These are phyloP conservation scores for Drosophila serrata DNA, from an alignment of 1,140 invertebrate species.

Conservation along the genomic window DNA sequence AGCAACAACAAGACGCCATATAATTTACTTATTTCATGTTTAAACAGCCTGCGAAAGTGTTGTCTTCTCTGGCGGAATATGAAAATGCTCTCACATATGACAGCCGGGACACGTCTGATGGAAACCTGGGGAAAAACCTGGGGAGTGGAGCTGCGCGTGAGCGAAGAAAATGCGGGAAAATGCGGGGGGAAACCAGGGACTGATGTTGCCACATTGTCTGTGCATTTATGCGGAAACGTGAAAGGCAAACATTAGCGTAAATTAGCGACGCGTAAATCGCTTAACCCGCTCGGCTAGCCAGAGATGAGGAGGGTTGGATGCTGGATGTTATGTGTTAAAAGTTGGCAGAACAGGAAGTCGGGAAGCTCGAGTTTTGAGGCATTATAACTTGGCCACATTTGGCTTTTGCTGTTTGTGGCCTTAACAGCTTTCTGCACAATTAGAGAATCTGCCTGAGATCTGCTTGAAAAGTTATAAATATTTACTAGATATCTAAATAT, in stretches of 20 bases:
- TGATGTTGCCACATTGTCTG: conserved; percentile 50
- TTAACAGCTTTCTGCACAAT: conserved; percentile 23
- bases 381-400: conserved; percentile 36
- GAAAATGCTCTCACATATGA: conserved; percentile 52
- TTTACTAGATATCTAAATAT: not conserved
- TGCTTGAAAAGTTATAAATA: not conserved
- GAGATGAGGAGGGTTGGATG: not conserved
- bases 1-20: conserved; percentile 41
- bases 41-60: conserved; percentile 70
- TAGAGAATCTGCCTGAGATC: conserved; percentile 3
- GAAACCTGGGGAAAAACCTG: conserved; percentile 11
- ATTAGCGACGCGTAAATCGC: conserved; percentile 81
- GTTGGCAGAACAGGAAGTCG: conserved; percentile 5
- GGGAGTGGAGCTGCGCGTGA: not conserved
- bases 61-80: conserved; percentile 35
- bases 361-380: conserved; percentile 15
- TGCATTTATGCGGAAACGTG: conserved; percentile 77
- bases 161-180: not conserved
- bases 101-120: conserved; percentile 23
- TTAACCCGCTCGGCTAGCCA: conserved; percentile 54
- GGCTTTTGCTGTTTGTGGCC: conserved; percentile 15
- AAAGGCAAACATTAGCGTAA: conserved; percentile 80
- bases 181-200: not conserved
- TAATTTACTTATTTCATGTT: conserved; percentile 81
- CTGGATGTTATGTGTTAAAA: conserved; percentile 1